phyloP scores from a whole-genome alignment of 92 coral and sea anemone genomes.

The Phenganax subtilis region DNA sequence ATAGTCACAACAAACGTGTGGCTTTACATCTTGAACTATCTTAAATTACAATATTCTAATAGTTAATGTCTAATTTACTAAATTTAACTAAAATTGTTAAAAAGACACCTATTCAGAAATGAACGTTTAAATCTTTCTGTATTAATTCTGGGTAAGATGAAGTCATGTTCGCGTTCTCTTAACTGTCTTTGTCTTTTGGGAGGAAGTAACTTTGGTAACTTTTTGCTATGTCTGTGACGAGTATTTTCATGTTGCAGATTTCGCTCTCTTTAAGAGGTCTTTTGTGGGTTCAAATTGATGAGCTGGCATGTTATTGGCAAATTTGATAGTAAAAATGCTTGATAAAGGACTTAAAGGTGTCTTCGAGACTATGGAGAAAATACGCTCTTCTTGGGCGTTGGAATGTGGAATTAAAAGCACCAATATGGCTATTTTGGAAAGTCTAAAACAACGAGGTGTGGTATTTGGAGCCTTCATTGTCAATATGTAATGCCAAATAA shows the following conservation, averaged over 20 bases:
- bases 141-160: too few relatives aligned
- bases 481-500: constrained; percentile 48
- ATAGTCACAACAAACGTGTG: too few relatives aligned
- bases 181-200: too few relatives aligned
- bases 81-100: too few relatives aligned
- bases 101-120: too few relatives aligned
- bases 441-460: constrained; percentile 41
- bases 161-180: too few relatives aligned
- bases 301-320: constrained; percentile 49
- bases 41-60: too few relatives aligned
- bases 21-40: too few relatives aligned
- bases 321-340: constrained; percentile 52
- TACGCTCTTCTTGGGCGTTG: constrained; percentile 29
- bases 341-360: constrained; percentile 12
- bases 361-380: not conserved
- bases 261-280: constrained; percentile 52
- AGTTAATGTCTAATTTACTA: too few relatives aligned
- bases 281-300: constrained; percentile 53
- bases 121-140: too few relatives aligned
- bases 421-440: constrained; percentile 43
- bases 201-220: too few relatives aligned
- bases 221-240: too few relatives aligned
- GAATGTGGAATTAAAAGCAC: constrained; percentile 35
- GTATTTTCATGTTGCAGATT: constrained; percentile 47
- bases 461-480: constrained; percentile 35